Base-by-base conservation (phyloP, 1,140 invertebrate species). In the Drosophila virilis region DNA sequence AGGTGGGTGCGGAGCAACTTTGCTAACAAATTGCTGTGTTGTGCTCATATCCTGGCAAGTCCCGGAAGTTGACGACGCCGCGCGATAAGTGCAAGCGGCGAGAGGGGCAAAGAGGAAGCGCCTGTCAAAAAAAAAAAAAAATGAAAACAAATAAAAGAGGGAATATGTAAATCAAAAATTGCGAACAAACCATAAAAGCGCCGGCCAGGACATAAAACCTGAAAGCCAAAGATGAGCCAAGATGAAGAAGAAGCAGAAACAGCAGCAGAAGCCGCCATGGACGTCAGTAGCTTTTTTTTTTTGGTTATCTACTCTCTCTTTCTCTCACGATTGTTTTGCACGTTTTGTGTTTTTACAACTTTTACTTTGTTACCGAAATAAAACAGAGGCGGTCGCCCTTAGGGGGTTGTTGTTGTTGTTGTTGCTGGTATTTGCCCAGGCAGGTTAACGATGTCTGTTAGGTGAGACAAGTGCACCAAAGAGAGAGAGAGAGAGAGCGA, bases 351-450 rank as follows among this genome's bases (percentile, higher is more conserved):
- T 80, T 81, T 77, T 77, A 81, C 62, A 81, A 81, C 78, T 81
- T 81, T 81, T 81, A 81, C 78, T 81, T 81, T 81, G 78, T 81
- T 81, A 81, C 78, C 62, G 78, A 81, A 81, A 81, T 81, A 81
- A 80, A 77, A 81, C 78, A 81, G 81, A 77, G 74, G 77, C 51
- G 45, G 10, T 55, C 60, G 45, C 74, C 74, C 74, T 68, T 40
- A 51, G 73, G 79, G 65, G 79, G 22, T 45, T 42, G 22, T 37
- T 46, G 52, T 35, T 65, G 46, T 38, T 64, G 17, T 42, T 61
- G 58, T 10, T 52, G 46, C 6, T 59, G 42, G 13, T 51, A 35
- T 64, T 61, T 61, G 60, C 35, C 60, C 48, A 52, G 78, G 60
- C 78, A 80, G 78, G 78, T 80, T 80, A 80, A 80, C 78, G 73